Conservation (phyloP, 1,140 invertebrate genomes). For the Eurosta solidaginis region DNA sequence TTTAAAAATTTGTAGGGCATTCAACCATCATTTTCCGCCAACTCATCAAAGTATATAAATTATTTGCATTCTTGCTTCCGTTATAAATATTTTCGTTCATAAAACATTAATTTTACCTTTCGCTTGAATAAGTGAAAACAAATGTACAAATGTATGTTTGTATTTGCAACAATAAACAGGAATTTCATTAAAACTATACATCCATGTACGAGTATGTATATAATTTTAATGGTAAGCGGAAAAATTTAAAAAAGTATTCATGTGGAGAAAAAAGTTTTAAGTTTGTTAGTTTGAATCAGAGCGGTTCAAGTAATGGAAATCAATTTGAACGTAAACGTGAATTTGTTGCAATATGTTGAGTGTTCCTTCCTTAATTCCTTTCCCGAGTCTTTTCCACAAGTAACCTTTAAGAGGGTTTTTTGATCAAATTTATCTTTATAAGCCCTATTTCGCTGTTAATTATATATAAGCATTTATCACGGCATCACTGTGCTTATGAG, state of each 20-base stretch:
- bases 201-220: neutral
- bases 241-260: neutral
- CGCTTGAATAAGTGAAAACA: neutral
- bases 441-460: too few species aligned
- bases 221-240: neutral
- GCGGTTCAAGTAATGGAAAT: too few species aligned
- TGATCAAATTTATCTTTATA: too few species aligned
- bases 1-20: too few species aligned
- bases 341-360: too few species aligned
- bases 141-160: neutral
- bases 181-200: constrained; percentile 7
- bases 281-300: too few species aligned
- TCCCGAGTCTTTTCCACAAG: too few species aligned
- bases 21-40: neutral
- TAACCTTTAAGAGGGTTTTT: too few species aligned
- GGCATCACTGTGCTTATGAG: too few species aligned
- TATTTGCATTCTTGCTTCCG: neutral
- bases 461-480: too few species aligned
- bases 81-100: constrained; percentile 24
- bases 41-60: constrained; percentile 17
- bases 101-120: constrained; percentile 15
- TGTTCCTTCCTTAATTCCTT: too few species aligned
- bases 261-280: neutral
- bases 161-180: neutral
- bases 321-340: too few species aligned